A percentile compares a stretch with the other conserved stretches of the same genome.
Conservation (phyloP, 2,888 invertebrate species). For the Halictus ligatus region DNA sequence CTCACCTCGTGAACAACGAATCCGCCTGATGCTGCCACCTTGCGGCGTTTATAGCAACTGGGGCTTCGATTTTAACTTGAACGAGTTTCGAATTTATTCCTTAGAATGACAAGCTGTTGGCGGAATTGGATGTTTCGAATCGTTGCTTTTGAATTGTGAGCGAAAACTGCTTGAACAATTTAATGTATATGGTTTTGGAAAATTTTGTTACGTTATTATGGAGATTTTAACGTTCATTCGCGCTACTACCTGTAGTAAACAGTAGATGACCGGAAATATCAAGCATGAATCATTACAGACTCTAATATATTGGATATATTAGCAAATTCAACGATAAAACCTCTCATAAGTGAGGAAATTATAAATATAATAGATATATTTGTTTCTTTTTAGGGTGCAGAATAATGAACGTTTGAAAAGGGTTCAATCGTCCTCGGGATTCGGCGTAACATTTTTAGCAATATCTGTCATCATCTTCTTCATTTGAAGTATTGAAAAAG, state of each 20-base stretch:
- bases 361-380: neutral
- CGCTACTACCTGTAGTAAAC: neutral
- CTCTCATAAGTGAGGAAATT: neutral
- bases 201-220: no score
- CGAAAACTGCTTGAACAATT: neutral
- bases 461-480: neutral
- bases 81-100: neutral
- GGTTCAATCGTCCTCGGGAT: no score
- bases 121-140: accelerated
- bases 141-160: constrained; percentile 33
- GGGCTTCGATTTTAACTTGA: neutral
- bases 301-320: neutral
- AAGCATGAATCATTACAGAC: neutral
- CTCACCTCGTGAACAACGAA: constrained; percentile 24
- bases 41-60: constrained; percentile 31
- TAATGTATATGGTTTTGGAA: neutral
- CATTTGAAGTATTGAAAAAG: neutral
- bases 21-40: constrained; percentile 82
- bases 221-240: constrained; percentile 35
- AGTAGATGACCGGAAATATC: neutral
- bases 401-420: neutral
- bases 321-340: neutral
- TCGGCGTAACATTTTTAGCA: no score
- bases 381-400: neutral
- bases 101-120: neutral